Base-by-base conservation (phyloP, 2,113 vertebrate species). In the Murina feae region DNA sequence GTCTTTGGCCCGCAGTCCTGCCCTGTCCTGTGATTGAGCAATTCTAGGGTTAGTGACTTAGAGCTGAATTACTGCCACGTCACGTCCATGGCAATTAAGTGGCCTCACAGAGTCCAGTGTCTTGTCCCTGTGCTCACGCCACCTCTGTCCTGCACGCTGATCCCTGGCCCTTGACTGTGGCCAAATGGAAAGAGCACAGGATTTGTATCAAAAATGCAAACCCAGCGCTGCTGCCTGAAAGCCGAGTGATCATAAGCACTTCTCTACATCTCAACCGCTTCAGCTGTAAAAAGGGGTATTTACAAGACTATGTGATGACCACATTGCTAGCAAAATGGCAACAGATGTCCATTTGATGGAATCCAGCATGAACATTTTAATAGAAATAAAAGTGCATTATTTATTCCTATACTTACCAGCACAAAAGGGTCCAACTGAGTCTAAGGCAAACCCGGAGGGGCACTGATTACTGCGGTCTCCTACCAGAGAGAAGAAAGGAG, bases 381-480 rank as follows among this genome's bases (percentile, higher is more conserved):
- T 30, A n/a, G 79, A 71, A 87, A 53, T 3, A 58, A 65, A 82
- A 86, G 53, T 32, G 23, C 5, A 55, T 80, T 53, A 42, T 58
- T 84, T 75, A 74, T 82, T 93, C 18, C 17, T 35, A 10, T 80
- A 92, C 37, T 98, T 98, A 99, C 99, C 99, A 98, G 98, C 97
- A 96, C 99, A 99, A 55, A 99, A 99, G 0, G 99, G 99, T 35
- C 99, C 99, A 12, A 98, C 83, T 0, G 98, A 97, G 85, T 99
- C 99, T 96, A 99, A 97, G 30, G 88, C 93, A 97, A 99, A 99
- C 10, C 99, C 99, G 0, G 91, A 91, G 44, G 99, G 99, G 95
- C 99, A 99, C 97, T 99, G 99, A 96, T 99, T 99, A 97, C 99
- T 99, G 6, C 98, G 98, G 32, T 99, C 99, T 96, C 99, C 99